Conservation (phyloP, 2,888 invertebrate genomes). For the Carabus problematicus region DNA sequence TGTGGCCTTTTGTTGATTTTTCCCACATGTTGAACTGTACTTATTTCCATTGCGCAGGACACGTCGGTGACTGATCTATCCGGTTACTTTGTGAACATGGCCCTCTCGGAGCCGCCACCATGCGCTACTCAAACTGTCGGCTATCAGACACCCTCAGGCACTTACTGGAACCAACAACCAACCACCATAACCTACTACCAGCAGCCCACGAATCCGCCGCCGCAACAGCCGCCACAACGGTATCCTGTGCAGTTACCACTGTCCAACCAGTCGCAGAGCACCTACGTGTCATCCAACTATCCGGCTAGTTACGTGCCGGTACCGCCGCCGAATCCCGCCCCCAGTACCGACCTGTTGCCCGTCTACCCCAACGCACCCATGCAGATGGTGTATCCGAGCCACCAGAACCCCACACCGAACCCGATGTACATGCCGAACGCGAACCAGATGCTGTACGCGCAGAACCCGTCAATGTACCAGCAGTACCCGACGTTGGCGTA, state of each 20-base stretch:
- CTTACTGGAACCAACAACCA: constrained; percentile 50
- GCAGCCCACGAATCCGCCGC: constrained; percentile 48
- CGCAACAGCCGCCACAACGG: constrained; percentile 43
- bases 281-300: constrained; percentile 33
- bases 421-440: constrained; percentile 51
- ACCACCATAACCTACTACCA: constrained; percentile 51
- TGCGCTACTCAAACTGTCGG: constrained; percentile 45
- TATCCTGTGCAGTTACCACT: constrained; percentile 47
- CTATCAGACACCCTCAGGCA: constrained; percentile 46
- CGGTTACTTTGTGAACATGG: constrained; percentile 51
- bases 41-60: constrained; percentile 50
- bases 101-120: constrained; percentile 38
- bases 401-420: constrained; percentile 45
- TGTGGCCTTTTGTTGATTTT: too few species aligned
- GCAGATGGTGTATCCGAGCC: constrained; percentile 51
- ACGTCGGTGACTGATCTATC: constrained; percentile 51
- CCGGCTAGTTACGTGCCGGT: constrained; percentile 43
- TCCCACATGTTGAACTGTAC: too few species aligned
- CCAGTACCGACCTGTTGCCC: constrained; percentile 49
- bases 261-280: constrained; percentile 46
- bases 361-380: constrained; percentile 51
- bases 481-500: constrained; percentile 44
- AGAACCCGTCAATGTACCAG: constrained; percentile 44
- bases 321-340: constrained; percentile 34
- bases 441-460: constrained; percentile 53